These are phyloP conservation scores for Drosophila maculinotata DNA, from an alignment of 2,888 invertebrate species.

Conservation along the genomic window DNA sequence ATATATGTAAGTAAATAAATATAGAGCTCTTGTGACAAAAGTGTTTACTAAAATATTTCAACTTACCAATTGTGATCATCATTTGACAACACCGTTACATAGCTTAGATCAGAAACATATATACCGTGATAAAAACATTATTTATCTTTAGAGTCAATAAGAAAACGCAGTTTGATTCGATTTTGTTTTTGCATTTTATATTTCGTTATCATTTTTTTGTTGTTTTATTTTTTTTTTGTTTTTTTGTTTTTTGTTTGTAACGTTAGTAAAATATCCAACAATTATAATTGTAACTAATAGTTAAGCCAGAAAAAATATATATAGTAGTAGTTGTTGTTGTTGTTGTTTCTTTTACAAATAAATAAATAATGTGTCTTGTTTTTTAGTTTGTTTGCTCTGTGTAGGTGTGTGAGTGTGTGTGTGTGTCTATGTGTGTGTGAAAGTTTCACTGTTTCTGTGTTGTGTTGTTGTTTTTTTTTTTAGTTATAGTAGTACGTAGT, in stretches of 20 bases:
- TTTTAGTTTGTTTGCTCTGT: conserved; percentile 45
- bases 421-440: conserved; percentile 15
- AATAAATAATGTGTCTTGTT: conserved; percentile 75
- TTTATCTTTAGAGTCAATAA: not conserved
- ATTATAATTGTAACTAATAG: conserved; percentile 79
- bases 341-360: conserved; percentile 68
- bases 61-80: no score
- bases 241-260: conserved; percentile 64
- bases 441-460: not conserved
- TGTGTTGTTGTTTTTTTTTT: conserved; percentile 4
- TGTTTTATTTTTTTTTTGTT: conserved; percentile 33
- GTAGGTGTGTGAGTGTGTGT: conserved; percentile 26
- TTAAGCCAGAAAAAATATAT: conserved; percentile 78
- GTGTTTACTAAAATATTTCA: no score
- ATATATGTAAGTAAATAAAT: no score
- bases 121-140: no score
- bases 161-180: conserved; percentile 21
- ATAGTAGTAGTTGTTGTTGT: conserved; percentile 59
- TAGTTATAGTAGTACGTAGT: conserved; percentile 40
- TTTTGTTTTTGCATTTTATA: conserved; percentile 59
- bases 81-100: no score
- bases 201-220: conserved; percentile 53
- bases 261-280: conserved; percentile 82
- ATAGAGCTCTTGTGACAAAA: no score
- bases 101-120: no score